These are phyloP conservation scores for Pardosa pseudoannulata DNA, from an alignment of 2,888 invertebrate genomes.

Conservation along the genomic window DNA sequence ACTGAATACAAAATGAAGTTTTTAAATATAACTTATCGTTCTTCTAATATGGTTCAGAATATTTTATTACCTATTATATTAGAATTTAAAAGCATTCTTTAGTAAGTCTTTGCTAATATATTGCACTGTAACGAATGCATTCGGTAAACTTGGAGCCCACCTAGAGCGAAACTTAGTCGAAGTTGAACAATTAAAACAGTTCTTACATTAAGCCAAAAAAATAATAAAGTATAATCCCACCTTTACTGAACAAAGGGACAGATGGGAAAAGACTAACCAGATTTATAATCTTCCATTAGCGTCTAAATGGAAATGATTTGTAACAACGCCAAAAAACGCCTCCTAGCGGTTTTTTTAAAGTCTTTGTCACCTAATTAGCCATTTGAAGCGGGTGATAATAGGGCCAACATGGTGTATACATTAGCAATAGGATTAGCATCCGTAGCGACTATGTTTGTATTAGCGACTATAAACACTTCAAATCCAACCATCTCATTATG, in stretches of 20 bases:
- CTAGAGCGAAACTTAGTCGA: background rate
- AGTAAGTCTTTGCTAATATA: too few relatives aligned
- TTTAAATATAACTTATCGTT: too few relatives aligned
- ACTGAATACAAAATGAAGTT: too few relatives aligned
- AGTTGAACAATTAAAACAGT: slow-evolving; percentile 21
- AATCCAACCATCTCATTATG: slow-evolving; percentile 67
- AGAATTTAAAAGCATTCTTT: too few relatives aligned
- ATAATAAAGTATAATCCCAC: slow-evolving; percentile 26
- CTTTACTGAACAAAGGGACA: slow-evolving; percentile 55
- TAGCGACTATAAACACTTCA: slow-evolving; percentile 70
- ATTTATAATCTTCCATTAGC: slow-evolving; percentile 68
- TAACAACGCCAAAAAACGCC: slow-evolving; percentile 53
- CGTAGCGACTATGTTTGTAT: slow-evolving; percentile 68
- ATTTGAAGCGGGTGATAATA: slow-evolving; percentile 70
- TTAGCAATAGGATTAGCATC: slow-evolving; percentile 72
- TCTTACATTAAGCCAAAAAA: slow-evolving; percentile 8
- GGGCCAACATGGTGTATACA: slow-evolving; percentile 70
- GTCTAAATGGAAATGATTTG: slow-evolving; percentile 68
- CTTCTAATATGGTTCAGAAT: too few relatives aligned
- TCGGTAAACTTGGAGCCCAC: slow-evolving; percentile 15
- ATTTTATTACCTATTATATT: too few relatives aligned
- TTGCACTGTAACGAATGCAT: too few relatives aligned
- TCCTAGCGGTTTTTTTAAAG: slow-evolving; percentile 50
- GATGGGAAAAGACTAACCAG: slow-evolving; percentile 54
- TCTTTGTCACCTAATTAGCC: slow-evolving; percentile 72